Conservation (phyloP, 2,797 vertebrate species). For the Crocodylus rhombifer region DNA sequence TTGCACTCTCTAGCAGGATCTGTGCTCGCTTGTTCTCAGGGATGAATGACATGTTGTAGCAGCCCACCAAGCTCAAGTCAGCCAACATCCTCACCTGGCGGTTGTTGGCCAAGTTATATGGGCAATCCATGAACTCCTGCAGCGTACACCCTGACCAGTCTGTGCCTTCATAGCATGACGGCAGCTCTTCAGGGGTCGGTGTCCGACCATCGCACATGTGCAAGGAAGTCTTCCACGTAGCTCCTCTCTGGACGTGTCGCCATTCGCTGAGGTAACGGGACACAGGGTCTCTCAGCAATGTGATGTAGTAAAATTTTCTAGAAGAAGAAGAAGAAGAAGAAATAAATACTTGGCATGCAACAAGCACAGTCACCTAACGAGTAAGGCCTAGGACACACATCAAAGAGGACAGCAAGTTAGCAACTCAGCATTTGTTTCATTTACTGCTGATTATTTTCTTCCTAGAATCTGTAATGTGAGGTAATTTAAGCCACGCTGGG, state of each 20-base stretch:
- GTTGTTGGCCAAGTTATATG: constrained; percentile 97
- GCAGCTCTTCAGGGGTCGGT: constrained; percentile 95
- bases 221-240: constrained; percentile 97
- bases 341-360: constrained; percentile 19
- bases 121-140: constrained; percentile 98
- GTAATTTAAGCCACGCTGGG: not conserved
- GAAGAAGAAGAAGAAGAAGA: constrained; percentile 41
- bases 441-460: not conserved
- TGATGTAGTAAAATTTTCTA: constrained; percentile 99
- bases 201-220: constrained; percentile 99
- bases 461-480: not conserved
- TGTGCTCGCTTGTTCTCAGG: constrained; percentile 95
- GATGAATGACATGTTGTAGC: constrained; percentile 98
- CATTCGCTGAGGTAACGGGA: constrained; percentile 98
- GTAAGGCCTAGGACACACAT: not conserved
- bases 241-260: constrained; percentile 96
- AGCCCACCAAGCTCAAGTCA: constrained; percentile 96
- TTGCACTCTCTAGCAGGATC: constrained; percentile 95
- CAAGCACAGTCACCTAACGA: not conserved
- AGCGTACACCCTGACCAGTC: constrained; percentile 98
- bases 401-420: not conserved
- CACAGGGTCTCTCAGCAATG: constrained; percentile 94
- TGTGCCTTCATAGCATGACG: constrained; percentile 95
- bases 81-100: constrained; percentile 97
- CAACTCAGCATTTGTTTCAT: not conserved